Base-by-base conservation (phyloP, 1,140 invertebrate species). In the Latrodectus geometricus region DNA sequence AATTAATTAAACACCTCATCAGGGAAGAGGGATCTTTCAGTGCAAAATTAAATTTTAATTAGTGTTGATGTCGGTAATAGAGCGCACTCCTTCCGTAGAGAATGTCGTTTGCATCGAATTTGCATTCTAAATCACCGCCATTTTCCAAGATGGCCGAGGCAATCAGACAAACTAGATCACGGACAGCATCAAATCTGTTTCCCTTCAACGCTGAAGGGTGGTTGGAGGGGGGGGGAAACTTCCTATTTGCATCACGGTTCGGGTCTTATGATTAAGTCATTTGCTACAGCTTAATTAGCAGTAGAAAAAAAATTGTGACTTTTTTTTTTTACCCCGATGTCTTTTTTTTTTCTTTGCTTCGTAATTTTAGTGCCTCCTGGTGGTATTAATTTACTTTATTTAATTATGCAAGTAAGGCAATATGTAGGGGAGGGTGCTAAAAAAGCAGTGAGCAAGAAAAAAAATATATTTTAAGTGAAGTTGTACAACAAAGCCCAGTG, bases 31-130 rank as follows among this genome's bases (percentile, higher is more conserved):
- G 52, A 65, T 84, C 73, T 69, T 76, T 84, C 82, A 54, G 73
- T 68, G 17, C 73, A 54, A 84, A 84, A 84, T 84, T 84, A 84
- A 84, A 84, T 84, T 84, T 84, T 84, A 84, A 84, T 84, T 84
- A 84, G 82, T 84, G 82, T 84, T 84, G 72, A 84, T 84, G 82
- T 84, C 73, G 56, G 73, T 69, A 83, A 83, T 83, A 48, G 72
- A 23, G 52, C 49, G 20, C 73, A 75, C 54, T 54, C 73, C 50
- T 69, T 65, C 73, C 56, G 73, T 12, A n/a, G 73, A 75, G 49
- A 35, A 69, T 14, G 20, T 84, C 82, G 73, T 84, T 84, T 84
- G 82, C 82, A 84, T 84, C 73, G 23, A 81, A 84, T 84, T 84
- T 84, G 73, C 82, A 84, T 84, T 84, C 73, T 9, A 76, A 84